Evolutionary conservation across 2,888 invertebrate species (phyloP), one percentile per base, ranked within the genome.

Genomic region (Tachina grossa): DNA sequence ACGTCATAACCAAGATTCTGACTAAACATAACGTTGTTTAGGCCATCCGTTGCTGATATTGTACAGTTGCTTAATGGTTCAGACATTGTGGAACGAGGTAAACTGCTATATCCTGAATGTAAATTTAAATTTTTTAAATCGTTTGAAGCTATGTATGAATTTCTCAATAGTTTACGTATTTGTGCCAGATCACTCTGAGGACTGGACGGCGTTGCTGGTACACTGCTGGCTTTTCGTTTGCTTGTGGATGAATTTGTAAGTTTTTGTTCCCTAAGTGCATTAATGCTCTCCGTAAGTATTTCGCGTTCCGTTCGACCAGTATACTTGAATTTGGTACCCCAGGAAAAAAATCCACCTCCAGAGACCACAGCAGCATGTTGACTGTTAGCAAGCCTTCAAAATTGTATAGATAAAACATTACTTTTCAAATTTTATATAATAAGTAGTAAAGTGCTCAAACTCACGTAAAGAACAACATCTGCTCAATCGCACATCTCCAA

Each of bases 401-500:
- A n/a, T 22, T n/a, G 2, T 19, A 22, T 14, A 43, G 9, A 14
- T 8, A 45, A 51, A 68, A 16, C 0, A 51, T 13, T 53, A 39
- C n/a, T 11, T 63, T 31, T 43, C 16, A 55, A 94, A 9, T 49
- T 14, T 14, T 41, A 39, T 6, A 9, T 19, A 49, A 39, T 6
- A 9, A 14, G 22, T 43, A 10, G 0, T 51, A 4, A n/a, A n/a
- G 13, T 41, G 9, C 39, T 13, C 9, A 10, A 14, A 51, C 96
- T 95, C 94, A 98, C 98, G 98, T 99, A 93, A 98, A 99, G 94
- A 99, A 99, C 88, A 98, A 94, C 96, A 98, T 97, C 93, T 99
- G 99, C 92, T 99, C 98, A 88, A 99, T 97, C 66, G 98, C 98
- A 93, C 98, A 98, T 91, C 97, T 95, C 99, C 99, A 99, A 86